Conservation (phyloP, 2,113 vertebrate genomes). For the Archocentrus centrarchus region DNA sequence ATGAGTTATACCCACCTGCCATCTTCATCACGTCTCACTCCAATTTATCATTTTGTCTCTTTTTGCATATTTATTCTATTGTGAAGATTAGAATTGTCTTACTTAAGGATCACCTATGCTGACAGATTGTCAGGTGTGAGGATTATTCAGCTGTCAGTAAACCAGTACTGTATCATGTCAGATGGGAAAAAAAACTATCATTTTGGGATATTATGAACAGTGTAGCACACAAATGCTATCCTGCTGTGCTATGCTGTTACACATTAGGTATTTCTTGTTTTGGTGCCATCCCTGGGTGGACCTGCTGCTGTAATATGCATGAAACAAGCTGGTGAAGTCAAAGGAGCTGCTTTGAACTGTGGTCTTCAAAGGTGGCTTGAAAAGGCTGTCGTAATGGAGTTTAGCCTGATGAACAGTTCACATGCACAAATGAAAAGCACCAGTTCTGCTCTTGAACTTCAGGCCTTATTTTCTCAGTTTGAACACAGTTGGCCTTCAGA, state of each 20-base stretch:
- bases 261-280: neutral
- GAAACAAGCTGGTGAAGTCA: neutral
- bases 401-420: neutral
- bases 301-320: neutral
- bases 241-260: neutral
- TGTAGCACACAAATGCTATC: neutral
- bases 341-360: neutral
- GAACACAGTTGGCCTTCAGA: neutral
- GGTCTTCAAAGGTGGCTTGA: neutral
- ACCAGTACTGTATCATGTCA: no score
- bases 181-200: no score
- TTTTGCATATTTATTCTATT: neutral
- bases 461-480: neutral
- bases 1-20: neutral
- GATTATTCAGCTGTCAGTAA: no score
- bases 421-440: neutral
- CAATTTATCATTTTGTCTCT: neutral
- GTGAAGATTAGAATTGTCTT: neutral
- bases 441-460: neutral
- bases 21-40: neutral
- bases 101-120: no score
- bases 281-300: neutral
- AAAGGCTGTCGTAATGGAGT: accelerated
- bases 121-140: no score
- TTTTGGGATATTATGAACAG: no score